These are phyloP conservation scores for Caiman crocodilus DNA, from an alignment of 2,797 vertebrate genomes.

Conservation along the genomic window DNA sequence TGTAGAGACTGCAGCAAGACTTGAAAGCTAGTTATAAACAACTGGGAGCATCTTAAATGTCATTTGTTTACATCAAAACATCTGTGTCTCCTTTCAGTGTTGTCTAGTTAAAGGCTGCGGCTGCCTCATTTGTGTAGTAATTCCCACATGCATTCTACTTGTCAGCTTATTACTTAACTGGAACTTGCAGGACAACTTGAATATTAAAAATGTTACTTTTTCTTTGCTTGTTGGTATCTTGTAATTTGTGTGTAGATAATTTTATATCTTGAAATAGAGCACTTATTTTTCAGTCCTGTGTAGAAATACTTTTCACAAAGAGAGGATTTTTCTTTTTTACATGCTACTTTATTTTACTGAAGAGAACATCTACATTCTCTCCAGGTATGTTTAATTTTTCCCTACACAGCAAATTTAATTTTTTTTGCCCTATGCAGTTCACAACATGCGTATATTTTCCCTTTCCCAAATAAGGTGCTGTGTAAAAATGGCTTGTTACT, in stretches of 20 bases:
- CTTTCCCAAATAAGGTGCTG: not conserved
- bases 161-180: slow-evolving; percentile 38
- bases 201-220: not conserved
- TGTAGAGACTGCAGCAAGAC: slow-evolving; percentile 54
- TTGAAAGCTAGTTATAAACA: slow-evolving; percentile 54
- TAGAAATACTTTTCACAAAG: not conserved
- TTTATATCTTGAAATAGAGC: not conserved
- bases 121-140: slow-evolving; percentile 47
- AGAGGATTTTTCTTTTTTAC: not conserved
- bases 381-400: not conserved
- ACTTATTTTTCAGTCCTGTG: slow-evolving; percentile 1
- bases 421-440: not conserved
- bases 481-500: not conserved
- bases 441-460: not conserved
- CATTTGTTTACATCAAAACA: slow-evolving; percentile 60
- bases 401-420: not conserved
- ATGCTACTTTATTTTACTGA: not conserved
- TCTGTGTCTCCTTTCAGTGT: slow-evolving; percentile 48
- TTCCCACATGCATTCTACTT: not conserved
- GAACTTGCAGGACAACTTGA: not conserved
- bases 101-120: not conserved
- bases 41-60: slow-evolving; percentile 47
- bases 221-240: not conserved
- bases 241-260: not conserved
- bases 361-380: not conserved